A percentile compares a stretch with the other conserved stretches of the same genome.
These are phyloP conservation scores for Brachionus koreanus DNA, from an alignment of 1,140 invertebrate genomes.

Conservation along the genomic window DNA sequence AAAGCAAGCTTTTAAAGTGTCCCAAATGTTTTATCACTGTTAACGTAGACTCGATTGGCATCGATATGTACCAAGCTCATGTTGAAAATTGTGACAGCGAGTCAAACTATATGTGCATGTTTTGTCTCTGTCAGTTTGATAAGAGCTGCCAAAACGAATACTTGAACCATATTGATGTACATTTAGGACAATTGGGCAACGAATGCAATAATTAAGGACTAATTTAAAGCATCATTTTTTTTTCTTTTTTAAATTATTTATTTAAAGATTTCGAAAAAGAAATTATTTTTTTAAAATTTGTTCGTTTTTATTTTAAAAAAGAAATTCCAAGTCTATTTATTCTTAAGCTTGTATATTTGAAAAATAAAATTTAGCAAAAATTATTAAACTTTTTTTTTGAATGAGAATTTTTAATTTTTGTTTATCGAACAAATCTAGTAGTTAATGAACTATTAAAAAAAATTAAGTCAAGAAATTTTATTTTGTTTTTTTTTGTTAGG, in stretches of 20 bases:
- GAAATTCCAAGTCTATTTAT: background rate
- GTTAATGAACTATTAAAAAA: too few species aligned
- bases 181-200: background rate
- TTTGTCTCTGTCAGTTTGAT: background rate
- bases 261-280: background rate
- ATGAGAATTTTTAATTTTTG: too few species aligned
- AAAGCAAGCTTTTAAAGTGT: background rate
- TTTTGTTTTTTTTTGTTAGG: too few species aligned
- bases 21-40: background rate
- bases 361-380: background rate
- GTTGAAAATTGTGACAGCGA: background rate
- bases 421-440: too few species aligned
- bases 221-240: background rate
- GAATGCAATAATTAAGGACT: background rate
- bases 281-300: background rate
- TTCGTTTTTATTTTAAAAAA: background rate
- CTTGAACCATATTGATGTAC: conserved; percentile 9
- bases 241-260: conserved; percentile 2
- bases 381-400: too few species aligned
- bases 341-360: background rate
- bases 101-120: background rate
- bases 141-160: background rate
- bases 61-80: conserved; percentile 8
- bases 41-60: background rate
- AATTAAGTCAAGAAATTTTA: too few species aligned